phyloP scores from a whole-genome alignment of 2,797 vertebrate species.

The Hephaestus fuliginosus region DNA sequence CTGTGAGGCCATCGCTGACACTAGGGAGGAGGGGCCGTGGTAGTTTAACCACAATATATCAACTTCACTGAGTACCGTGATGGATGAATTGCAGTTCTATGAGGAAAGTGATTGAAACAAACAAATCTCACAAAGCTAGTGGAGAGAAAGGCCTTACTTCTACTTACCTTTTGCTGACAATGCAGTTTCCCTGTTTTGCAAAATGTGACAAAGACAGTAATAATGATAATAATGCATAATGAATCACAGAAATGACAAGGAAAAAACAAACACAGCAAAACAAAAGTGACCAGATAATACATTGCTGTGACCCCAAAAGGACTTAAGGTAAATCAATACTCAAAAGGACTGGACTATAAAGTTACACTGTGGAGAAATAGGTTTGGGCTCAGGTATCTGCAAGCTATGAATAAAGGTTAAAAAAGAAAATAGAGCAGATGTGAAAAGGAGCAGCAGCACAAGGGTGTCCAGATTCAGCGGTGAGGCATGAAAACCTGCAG shows the following conservation, averaged over 20 bases:
- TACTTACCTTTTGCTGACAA: slow-evolving; percentile 41
- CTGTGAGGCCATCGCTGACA: slow-evolving; percentile 57
- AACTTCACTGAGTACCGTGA: slow-evolving; percentile 57
- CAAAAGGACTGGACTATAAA: neutral
- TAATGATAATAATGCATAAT: neutral
- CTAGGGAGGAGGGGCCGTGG: slow-evolving; percentile 33
- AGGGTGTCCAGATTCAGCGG: slow-evolving; percentile 6
- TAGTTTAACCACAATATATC: slow-evolving; percentile 72
- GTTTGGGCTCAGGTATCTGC: neutral
- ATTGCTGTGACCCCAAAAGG: neutral
- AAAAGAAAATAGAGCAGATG: slow-evolving; percentile 18
- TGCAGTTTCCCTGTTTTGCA: slow-evolving; percentile 51
- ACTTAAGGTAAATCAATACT: slow-evolving; percentile 5
- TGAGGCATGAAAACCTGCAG: slow-evolving; percentile 17
- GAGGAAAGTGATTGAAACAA: slow-evolving; percentile 39
- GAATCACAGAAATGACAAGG: neutral
- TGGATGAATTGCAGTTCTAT: slow-evolving; percentile 56
- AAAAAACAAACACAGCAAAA: neutral
- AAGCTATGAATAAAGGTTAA: neutral
- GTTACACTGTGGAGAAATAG: slow-evolving; percentile 4
- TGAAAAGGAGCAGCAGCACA: neutral
- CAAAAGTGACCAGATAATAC: no score
- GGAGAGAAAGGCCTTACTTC: neutral
- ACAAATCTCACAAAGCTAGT: slow-evolving; percentile 43
- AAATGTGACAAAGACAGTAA: slow-evolving; percentile 6